A percentile compares a stretch with the other conserved stretches of the same genome.
Conservation (phyloP, 2,888 invertebrate genomes). For the Tetranychus piercei region DNA sequence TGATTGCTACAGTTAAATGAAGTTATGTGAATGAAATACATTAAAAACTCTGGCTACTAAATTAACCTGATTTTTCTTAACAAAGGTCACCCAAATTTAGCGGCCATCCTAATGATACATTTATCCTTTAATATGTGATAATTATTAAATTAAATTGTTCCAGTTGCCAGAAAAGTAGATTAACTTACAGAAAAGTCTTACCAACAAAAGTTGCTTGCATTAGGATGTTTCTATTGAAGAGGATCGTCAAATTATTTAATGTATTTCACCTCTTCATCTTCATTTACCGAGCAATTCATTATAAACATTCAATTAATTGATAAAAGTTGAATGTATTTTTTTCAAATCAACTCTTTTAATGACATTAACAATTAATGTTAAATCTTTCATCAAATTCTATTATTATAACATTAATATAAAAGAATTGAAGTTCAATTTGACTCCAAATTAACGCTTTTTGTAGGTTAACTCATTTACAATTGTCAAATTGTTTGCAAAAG, state of each 20-base stretch:
- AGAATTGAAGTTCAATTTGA: too few relatives aligned
- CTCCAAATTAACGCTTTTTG: too few relatives aligned
- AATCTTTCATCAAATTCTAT: too few relatives aligned
- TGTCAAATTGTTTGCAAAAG: too few relatives aligned
- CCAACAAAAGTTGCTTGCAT: background rate
- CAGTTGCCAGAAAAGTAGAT: background rate
- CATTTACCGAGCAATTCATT: too few relatives aligned
- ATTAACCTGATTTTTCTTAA: background rate
- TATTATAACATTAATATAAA: too few relatives aligned
- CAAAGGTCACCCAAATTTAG: constrained; percentile 1
- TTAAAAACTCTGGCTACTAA: background rate
- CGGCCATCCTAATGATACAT: background rate
- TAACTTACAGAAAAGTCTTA: background rate
- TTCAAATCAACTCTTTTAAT: too few relatives aligned
- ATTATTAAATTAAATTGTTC: background rate
- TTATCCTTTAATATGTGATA: background rate
- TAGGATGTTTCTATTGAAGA: background rate
- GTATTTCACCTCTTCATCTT: too few relatives aligned
- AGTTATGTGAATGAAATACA: background rate
- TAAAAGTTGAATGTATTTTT: too few relatives aligned
- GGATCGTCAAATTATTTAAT: background rate
- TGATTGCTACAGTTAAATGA: background rate
- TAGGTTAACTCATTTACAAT: too few relatives aligned
- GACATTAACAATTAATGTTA: too few relatives aligned
- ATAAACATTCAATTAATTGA: too few relatives aligned